Evolutionary conservation across 2,888 invertebrate species (phyloP).

Genomic region (Lochmaea crataegi): DNA sequence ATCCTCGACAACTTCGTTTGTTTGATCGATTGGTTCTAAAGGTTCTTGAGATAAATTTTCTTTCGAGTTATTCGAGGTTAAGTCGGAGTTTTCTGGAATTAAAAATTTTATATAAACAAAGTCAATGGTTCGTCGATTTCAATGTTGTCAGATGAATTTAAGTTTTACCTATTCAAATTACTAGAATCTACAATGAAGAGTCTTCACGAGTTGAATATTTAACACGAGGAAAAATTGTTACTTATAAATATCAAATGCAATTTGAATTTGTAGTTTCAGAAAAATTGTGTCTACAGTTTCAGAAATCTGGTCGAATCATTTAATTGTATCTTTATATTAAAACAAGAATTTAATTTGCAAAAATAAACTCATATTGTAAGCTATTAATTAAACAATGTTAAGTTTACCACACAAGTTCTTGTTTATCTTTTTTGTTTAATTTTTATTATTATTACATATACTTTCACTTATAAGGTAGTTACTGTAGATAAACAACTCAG

Average conservation of each 20-base stretch:
- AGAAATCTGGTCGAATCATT: too few relatives aligned
- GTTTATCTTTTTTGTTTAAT: not conserved
- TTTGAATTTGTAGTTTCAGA: too few relatives aligned
- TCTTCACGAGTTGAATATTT: too few relatives aligned
- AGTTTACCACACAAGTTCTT: not conserved
- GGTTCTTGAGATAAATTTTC: conserved; percentile 19
- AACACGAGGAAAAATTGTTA: too few relatives aligned
- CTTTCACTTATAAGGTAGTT: not conserved
- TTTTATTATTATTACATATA: not conserved
- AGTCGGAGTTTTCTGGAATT: not conserved
- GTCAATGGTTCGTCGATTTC: too few relatives aligned
- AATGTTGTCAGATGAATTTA: too few relatives aligned
- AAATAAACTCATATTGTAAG: not conserved
- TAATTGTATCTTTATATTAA: too few relatives aligned
- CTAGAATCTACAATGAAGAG: too few relatives aligned
- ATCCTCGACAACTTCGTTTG: conserved; percentile 55
- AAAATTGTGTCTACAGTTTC: too few relatives aligned
- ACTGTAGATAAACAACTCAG: not conserved
- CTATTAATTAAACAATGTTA: not conserved
- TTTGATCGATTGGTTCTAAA: conserved; percentile 17
- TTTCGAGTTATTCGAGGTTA: not conserved
- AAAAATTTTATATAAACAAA: not conserved
- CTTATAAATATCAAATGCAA: too few relatives aligned
- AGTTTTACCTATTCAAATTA: too few relatives aligned
- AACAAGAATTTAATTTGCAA: too few relatives aligned